Evolutionary conservation across 2,113 vertebrate species (phyloP), one percentile per base, ranked within the genome.

Genomic region (Lycocorax pyrrhopterus): DNA sequence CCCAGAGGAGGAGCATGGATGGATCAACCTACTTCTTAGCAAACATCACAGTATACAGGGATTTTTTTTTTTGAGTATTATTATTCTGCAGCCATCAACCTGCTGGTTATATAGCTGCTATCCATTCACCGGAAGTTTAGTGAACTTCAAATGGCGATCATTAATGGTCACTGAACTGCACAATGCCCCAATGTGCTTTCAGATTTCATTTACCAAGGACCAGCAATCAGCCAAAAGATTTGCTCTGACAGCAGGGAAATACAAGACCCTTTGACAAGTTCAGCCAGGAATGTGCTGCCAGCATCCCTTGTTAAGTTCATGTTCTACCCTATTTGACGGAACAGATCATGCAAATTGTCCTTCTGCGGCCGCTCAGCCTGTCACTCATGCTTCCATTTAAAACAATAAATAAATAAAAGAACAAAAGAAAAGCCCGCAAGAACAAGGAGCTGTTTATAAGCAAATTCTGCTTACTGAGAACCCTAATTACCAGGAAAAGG

Each of bases 71-170:
- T 16, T 1, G 1, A 84, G 49, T 87, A 85, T 89, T 93, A 69
- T 93, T 90, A 96, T 92, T 95, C 92, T 81, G 78, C 66, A 97
- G 89, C 94, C 84, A 87, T 96, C 96, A 97, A 93, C 79, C 84
- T 94, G 95, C 95, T 96, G 94, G 96, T 97, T 96, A 96, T 84
- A 53, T 58, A 75, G 94, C 93, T 96, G 87, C 95, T 97, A 97
- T 95, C 96, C 94, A 96, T 83, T 97, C 94, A 96, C 95, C 96
- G 97, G 96, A 98, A 98, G 95, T 98, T 97, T 98, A 98, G 96
- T 98, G 98, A 98, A 98, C 97, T 98, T 98, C 98, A 98, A 97
- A 97, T 90, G 96, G 97, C 96, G 97, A 98, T 97, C 97, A 96
- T 97, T 98, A 97, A 98, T 97, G 98, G 98, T 98, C 98, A 97